Evolutionary conservation across 2,113 vertebrate species (phyloP).

Genomic region (Actenoides hombroni): DNA sequence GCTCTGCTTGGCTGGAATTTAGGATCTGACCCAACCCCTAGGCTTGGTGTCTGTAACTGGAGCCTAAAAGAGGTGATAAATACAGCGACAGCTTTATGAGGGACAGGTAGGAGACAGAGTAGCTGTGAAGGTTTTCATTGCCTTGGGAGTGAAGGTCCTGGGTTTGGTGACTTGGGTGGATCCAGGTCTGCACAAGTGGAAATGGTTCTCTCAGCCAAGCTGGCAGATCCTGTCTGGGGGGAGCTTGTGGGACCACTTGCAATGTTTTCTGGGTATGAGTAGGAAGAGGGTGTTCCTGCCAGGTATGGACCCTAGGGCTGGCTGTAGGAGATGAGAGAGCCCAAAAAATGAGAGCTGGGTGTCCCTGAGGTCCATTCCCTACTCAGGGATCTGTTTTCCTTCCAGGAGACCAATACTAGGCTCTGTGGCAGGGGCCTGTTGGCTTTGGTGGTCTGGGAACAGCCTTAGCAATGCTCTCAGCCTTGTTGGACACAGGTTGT

Average conservation of each 20-base stretch:
- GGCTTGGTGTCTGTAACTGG: neutral
- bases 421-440: fast-evolving
- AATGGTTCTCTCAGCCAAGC: neutral
- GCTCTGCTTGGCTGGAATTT: neutral
- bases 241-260: neutral
- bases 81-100: fast-evolving
- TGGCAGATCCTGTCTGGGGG: neutral
- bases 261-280: neutral
- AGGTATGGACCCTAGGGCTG: neutral
- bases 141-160: neutral
- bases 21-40: neutral
- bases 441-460: neutral
- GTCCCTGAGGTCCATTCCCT: neutral
- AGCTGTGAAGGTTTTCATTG: neutral
- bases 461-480: neutral
- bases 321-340: neutral
- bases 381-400: neutral
- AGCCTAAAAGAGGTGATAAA: neutral
- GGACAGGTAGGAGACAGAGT: neutral
- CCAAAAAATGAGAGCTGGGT: neutral
- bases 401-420: neutral
- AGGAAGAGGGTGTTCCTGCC: neutral
- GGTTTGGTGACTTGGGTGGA: neutral
- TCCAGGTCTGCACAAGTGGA: neutral
- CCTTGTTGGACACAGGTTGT: fast-evolving